Conservation (phyloP, 2,113 vertebrate species). For the Sprattus sprattus region DNA sequence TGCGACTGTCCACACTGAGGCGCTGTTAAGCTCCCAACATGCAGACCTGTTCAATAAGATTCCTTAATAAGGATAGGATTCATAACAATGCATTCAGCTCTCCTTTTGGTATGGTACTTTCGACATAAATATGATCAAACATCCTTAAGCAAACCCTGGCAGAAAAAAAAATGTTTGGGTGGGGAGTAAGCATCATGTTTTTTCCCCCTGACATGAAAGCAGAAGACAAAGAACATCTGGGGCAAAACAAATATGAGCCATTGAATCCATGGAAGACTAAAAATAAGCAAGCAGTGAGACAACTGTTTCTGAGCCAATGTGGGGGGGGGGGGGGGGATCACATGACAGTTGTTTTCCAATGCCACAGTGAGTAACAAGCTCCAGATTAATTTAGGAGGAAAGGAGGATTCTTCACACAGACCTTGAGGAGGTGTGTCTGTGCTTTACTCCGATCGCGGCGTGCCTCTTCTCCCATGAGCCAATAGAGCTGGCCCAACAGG, state of each 20-base stretch:
- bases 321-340: too few species aligned
- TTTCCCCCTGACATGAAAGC: background rate
- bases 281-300: background rate
- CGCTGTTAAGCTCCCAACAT: too few species aligned
- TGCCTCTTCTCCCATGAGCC: conserved; percentile 87
- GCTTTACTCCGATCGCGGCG: conserved; percentile 86
- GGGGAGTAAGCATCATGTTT: background rate
- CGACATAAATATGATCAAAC: background rate
- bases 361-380: background rate
- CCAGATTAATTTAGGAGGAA: background rate
- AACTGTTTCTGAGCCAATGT: background rate
- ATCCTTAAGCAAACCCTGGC: background rate
- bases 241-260: background rate
- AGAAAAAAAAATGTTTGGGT: background rate
- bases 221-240: background rate
- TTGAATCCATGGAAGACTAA: background rate
- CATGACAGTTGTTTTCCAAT: background rate
- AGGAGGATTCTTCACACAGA: conserved; percentile 43
- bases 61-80: background rate
- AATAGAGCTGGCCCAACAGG: conserved; percentile 84
- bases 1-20: background rate
- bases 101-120: too few species aligned
- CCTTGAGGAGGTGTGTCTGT: conserved; percentile 89
- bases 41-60: background rate
- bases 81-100: background rate